Base-by-base conservation (phyloP, 2,797 vertebrate species). In the Anguilla obscura region DNA sequence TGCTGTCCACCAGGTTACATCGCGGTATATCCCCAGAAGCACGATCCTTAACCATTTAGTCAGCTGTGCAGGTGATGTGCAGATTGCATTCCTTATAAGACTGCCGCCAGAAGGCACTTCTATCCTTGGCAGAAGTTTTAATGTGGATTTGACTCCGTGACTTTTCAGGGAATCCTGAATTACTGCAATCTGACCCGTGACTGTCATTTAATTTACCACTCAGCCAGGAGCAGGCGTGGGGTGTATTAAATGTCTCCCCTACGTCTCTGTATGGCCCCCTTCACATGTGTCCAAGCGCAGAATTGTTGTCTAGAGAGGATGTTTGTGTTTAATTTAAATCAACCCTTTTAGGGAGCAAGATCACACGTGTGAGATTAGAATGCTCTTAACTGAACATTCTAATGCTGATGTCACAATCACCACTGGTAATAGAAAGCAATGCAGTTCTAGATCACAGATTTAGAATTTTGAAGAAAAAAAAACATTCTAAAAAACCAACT, bases 1-100 rank as follows among this genome's bases (percentile, higher is more conserved):
- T 90, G 76, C 21, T 33, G 89, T 87, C 87, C 88, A 33, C 66
- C 56, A 86, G 66, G 89, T 89, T 79, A 71, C 88, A 84, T 89
- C 86, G 87, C 54, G 33, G 84, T 86, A 85, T 86, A 86, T 89
- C 87, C 88, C 86, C 86, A 89, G 45, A 56, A 90, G 90, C 89
- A 79, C 50, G 48, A 71, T 85, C 18, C 63, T 80, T 86, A 80
- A 63, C 86, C 52, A 85, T 76, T 87, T 87, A 85, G 86, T 84
- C 85, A 89, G 86, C 80, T 89, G 87, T 83, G 84, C 71, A 40
- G 50, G 69, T 88, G 87, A 89, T 86, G 86, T 86, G 40, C 79
- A 82, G 79, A 82, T 48, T 56, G 85, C 88, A 89, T 86, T 89
- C 84, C 89, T 89, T 48, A 58, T 90, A 50, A 45, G 76, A 85